These are phyloP conservation scores for Rhinoraja longicauda DNA, from an alignment of 2,797 vertebrate species.

Conservation along the genomic window DNA sequence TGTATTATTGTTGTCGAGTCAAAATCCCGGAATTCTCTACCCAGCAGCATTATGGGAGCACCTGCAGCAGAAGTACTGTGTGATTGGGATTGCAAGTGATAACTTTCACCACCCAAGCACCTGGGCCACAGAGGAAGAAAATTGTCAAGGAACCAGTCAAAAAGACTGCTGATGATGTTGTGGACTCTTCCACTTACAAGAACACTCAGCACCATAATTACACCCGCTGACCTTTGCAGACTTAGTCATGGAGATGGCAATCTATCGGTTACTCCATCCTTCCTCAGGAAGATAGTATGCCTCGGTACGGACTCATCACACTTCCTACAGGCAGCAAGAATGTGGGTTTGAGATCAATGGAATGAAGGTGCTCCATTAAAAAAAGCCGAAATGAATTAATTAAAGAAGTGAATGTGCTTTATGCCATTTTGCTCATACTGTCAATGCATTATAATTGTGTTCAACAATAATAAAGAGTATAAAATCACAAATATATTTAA, in stretches of 20 bases:
- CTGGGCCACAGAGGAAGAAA: too few relatives aligned
- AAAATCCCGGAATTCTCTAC: too few relatives aligned
- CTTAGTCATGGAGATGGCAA: constrained; percentile 65
- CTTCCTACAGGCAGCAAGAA: background rate
- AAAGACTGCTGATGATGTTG: constrained; percentile 52
- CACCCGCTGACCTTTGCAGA: constrained; percentile 74
- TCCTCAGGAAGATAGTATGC: constrained; percentile 65
- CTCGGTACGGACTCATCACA: constrained; percentile 51
- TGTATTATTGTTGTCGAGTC: too few relatives aligned
- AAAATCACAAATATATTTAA: background rate
- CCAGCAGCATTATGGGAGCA: too few relatives aligned
- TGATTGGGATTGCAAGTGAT: too few relatives aligned
- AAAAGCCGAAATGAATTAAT: too few relatives aligned
- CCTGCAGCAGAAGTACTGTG: too few relatives aligned
- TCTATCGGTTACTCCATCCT: constrained; percentile 82
- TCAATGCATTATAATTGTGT: background rate
- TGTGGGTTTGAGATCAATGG: background rate
- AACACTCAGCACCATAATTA: constrained; percentile 83
- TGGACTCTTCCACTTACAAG: constrained; percentile 75
- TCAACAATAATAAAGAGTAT: background rate
- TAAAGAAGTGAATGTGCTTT: background rate
- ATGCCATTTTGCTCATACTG: background rate
- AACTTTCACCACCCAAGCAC: too few relatives aligned
- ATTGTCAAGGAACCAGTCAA: constrained; percentile 41
- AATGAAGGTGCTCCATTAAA: too few relatives aligned